Conservation (phyloP, 2,113 vertebrate genomes). For the Chrysochloris asiatica region DNA sequence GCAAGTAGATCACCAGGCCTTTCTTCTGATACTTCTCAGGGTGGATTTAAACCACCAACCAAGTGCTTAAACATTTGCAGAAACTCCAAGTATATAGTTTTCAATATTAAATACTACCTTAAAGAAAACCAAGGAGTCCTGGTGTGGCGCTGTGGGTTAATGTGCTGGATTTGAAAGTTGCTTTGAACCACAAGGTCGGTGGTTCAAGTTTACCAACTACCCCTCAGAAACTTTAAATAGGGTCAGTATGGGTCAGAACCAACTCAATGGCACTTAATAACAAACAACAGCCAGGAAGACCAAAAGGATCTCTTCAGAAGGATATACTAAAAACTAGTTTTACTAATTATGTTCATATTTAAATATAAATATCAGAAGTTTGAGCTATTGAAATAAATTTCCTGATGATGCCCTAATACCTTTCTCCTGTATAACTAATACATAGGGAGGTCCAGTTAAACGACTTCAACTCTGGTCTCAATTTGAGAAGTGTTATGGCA, state of each 20-base stretch:
- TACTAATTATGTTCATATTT: background rate
- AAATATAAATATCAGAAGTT: background rate
- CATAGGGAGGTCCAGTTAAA: background rate
- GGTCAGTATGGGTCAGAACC: too few relatives aligned
- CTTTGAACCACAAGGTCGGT: too few relatives aligned
- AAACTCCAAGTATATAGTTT: background rate
- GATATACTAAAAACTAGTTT: background rate
- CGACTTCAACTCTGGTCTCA: conserved; percentile 12
- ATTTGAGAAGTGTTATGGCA: background rate
- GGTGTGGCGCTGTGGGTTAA: too few relatives aligned
- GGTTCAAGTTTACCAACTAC: too few relatives aligned
- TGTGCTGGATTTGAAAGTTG: too few relatives aligned
- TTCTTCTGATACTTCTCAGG: background rate
- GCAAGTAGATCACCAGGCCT: background rate
- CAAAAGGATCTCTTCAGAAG: conserved; percentile 1
- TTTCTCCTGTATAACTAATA: background rate
- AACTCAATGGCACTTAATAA: too few relatives aligned
- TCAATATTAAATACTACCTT: background rate
- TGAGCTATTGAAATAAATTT: conserved; percentile 2
- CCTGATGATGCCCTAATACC: background rate
- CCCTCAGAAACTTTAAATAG: too few relatives aligned
- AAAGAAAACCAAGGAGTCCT: background rate
- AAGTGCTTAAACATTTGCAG: background rate
- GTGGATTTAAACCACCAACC: background rate
- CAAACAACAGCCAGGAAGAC: too few relatives aligned